phyloP scores from a whole-genome alignment of 2,113 vertebrate species.

The Phoxinus phoxinus region DNA sequence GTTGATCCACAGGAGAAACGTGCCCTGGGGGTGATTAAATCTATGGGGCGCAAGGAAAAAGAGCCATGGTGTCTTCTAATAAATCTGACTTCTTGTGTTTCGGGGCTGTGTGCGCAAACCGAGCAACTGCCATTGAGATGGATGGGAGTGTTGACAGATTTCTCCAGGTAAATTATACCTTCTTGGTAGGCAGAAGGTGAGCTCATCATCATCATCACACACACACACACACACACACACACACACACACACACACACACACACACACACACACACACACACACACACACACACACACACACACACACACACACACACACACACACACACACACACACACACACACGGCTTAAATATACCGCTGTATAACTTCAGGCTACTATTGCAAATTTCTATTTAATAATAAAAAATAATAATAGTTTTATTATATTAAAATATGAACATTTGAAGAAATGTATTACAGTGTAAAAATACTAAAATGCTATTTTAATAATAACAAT shows the following conservation, averaged over 20 bases:
- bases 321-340: too few relatives aligned
- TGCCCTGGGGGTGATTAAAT: neutral
- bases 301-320: too few relatives aligned
- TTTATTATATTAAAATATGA: neutral
- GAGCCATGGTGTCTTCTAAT: neutral
- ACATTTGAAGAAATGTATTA: neutral
- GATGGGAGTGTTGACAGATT: neutral
- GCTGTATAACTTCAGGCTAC: neutral
- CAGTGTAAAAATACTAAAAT: neutral
- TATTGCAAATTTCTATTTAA: neutral
- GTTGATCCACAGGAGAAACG: slow-evolving; percentile 1
- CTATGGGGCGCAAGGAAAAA: neutral
- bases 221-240: too few relatives aligned
- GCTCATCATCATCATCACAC: slow-evolving; percentile 13
- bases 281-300: neutral
- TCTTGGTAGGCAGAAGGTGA: neutral
- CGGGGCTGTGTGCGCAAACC: neutral
- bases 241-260: too few relatives aligned
- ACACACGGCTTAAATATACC: neutral
- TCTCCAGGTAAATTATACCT: slow-evolving; percentile 3
- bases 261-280: too few relatives aligned
- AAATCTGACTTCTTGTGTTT: neutral
- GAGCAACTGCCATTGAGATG: slow-evolving; percentile 20
- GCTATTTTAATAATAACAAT: too few relatives aligned
- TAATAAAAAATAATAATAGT: too few relatives aligned